These are phyloP conservation scores for Accipiter virgatus DNA, from an alignment of 2,113 vertebrate genomes.

Conservation along the genomic window DNA sequence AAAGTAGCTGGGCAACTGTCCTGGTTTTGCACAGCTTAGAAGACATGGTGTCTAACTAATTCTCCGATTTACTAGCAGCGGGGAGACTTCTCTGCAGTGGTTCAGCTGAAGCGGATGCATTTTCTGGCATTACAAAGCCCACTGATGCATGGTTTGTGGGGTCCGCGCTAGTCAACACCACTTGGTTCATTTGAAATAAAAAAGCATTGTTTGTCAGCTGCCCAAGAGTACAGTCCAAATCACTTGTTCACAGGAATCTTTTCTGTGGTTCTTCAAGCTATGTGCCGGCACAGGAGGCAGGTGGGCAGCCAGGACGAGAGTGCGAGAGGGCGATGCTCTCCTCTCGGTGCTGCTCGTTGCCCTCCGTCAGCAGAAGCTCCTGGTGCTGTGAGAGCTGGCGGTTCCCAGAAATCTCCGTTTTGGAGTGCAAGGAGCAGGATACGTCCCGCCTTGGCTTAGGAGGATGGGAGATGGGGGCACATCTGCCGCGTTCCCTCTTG, in stretches of 20 bases:
- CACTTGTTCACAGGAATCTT: neutral
- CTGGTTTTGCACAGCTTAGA: neutral
- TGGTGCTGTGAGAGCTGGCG: neutral
- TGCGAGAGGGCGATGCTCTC: neutral
- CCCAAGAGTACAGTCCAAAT: neutral
- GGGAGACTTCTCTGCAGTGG: neutral
- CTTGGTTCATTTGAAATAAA: neutral
- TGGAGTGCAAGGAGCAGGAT: neutral
- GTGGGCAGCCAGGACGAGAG: neutral
- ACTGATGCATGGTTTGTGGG: neutral
- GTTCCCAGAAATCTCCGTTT: neutral
- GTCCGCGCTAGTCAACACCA: neutral
- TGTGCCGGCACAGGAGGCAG: neutral
- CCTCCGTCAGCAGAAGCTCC: too few relatives aligned
- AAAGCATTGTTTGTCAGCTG: neutral
- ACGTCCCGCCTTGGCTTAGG: neutral
- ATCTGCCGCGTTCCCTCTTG: neutral
- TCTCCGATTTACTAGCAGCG: neutral
- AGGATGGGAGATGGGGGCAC: neutral
- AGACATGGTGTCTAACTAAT: neutral
- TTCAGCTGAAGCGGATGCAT: neutral
- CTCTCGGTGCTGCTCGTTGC: neutral
- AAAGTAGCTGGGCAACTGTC: neutral
- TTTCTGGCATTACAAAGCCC: neutral
- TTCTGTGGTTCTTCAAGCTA: neutral